phyloP scores from a whole-genome alignment of 2,888 invertebrate species.

The Eledona agricola region DNA sequence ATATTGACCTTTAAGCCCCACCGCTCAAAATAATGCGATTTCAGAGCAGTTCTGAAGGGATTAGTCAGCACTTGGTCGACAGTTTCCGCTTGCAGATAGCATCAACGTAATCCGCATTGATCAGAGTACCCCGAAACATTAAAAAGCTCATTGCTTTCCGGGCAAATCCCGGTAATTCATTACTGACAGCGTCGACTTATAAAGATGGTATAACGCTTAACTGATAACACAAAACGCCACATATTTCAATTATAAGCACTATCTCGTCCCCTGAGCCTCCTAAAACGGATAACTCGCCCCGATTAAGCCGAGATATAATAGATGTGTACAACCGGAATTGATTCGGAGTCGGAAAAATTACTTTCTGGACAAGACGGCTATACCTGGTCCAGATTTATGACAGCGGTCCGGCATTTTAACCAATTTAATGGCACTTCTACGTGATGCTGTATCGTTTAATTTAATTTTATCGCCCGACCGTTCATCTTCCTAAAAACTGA shows the following conservation, averaged over 20 bases:
- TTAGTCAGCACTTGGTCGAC: too few species aligned
- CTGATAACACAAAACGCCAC: conserved; percentile 31
- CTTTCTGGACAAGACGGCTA: conserved; percentile 5
- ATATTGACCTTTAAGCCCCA: too few species aligned
- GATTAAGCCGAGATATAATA: conserved; percentile 11
- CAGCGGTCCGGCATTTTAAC: conserved; percentile 15
- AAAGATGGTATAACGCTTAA: conserved; percentile 21
- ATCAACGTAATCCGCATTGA: conserved; percentile 6
- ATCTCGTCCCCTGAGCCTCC: conserved; percentile 18
- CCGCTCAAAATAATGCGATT: too few species aligned
- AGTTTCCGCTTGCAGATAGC: too few species aligned
- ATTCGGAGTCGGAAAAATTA: not conserved
- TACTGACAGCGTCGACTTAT: conserved; percentile 15
- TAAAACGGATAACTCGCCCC: conserved; percentile 32
- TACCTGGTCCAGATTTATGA: conserved; percentile 19
- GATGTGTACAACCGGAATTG: not conserved
- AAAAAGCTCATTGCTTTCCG: conserved; percentile 11
- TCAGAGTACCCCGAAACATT: conserved; percentile 16
- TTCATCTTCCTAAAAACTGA: conserved; percentile 30
- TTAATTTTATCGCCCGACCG: conserved; percentile 23
- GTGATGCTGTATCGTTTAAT: conserved; percentile 26
- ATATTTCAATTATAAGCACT: conserved; percentile 37
- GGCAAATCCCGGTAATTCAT: conserved; percentile 19
- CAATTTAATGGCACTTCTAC: conserved; percentile 25
- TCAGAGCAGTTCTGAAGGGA: too few species aligned